Percentiles rank a stretch among this genome's conserved stretches.
Conservation (phyloP, 2,888 invertebrate genomes). For the Polietes domitor region DNA sequence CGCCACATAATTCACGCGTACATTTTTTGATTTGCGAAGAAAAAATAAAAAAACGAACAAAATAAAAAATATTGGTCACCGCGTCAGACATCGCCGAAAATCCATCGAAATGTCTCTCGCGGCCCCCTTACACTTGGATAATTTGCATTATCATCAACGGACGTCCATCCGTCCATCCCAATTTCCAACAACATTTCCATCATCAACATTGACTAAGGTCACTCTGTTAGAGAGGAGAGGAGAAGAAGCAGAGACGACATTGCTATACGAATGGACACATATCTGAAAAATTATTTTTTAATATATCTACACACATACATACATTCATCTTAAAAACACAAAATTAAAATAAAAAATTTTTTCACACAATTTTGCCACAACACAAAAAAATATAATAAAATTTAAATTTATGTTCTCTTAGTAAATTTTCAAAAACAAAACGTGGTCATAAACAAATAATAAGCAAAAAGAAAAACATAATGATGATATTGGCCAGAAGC, state of each 20-base stretch:
- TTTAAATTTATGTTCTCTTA: not conserved
- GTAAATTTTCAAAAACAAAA: not conserved
- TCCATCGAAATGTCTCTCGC: not conserved
- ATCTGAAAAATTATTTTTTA: not conserved
- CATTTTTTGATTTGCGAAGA: not conserved
- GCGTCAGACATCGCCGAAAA: not conserved
- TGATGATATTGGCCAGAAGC: no score
- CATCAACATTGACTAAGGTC: conserved; percentile 34
- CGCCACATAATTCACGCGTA: not conserved
- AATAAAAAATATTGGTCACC: not conserved
- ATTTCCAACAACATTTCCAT: not conserved
- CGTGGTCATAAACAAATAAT: not conserved
- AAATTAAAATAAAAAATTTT: not conserved
- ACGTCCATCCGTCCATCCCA: not conserved
- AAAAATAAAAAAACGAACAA: no score
- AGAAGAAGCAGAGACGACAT: not conserved
- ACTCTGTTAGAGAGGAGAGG: not conserved
- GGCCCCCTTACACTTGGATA: not conserved
- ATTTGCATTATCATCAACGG: not conserved
- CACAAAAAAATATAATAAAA: not conserved
- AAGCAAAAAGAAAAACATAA: not conserved
- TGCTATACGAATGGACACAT: not conserved
- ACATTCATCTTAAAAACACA: not conserved
- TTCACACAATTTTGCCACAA: not conserved
- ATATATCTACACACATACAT: not conserved